Percentiles rank a stretch among this genome's conserved stretches.
These are phyloP conservation scores for Mamestra brassicae DNA, from an alignment of 2,888 invertebrate species.

Conservation along the genomic window DNA sequence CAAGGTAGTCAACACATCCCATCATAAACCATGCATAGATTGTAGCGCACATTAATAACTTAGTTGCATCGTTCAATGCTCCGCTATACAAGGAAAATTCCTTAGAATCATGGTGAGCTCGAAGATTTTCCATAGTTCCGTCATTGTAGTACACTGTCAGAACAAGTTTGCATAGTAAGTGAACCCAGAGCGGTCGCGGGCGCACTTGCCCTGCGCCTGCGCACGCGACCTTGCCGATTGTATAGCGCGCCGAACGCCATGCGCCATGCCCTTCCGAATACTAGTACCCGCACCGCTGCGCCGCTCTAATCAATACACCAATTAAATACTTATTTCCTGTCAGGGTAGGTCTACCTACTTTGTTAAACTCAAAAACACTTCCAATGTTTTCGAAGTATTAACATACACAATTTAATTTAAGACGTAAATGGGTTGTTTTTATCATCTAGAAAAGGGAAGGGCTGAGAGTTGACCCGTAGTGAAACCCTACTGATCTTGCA, in stretches of 20 bases:
- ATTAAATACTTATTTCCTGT: constrained; percentile 6
- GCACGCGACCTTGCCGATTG: constrained; percentile 26
- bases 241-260: constrained; percentile 2
- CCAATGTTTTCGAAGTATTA: neutral
- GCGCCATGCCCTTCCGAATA: constrained; percentile 14
- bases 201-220: constrained; percentile 32
- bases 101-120: constrained; percentile 4
- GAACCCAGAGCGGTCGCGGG: constrained; percentile 11
- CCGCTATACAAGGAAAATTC: constrained; percentile 3
- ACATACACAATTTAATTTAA: neutral
- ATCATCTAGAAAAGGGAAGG: neutral
- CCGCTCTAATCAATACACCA: constrained; percentile 14
- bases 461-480: neutral
- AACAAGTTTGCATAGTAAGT: constrained; percentile 12
- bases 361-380: neutral
- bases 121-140: constrained; percentile 9
- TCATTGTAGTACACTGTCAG: constrained; percentile 16
- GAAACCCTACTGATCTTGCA: neutral
- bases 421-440: neutral
- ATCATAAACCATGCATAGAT: neutral
- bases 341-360: neutral
- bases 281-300: neutral
- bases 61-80: constrained; percentile 5
- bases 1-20: neutral
- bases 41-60: neutral